Conservation (phyloP, 2,113 vertebrate species). For the Thunnus thynnus region DNA sequence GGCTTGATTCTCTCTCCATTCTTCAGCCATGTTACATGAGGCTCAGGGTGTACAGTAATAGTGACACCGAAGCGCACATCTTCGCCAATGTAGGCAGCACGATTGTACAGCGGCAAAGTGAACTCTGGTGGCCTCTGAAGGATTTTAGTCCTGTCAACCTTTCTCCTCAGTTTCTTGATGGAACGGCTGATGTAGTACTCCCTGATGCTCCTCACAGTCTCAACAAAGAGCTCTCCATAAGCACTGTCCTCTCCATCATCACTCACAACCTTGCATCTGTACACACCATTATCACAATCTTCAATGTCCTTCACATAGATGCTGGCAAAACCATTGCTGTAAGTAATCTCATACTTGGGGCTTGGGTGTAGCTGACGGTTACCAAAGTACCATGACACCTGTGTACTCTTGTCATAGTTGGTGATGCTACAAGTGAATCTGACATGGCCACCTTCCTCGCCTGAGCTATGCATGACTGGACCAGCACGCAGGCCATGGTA, state of each 20-base stretch:
- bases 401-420: constrained; percentile 93
- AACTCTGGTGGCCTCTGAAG: constrained; percentile 96
- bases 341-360: constrained; percentile 96
- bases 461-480: constrained; percentile 89
- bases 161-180: constrained; percentile 91
- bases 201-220: constrained; percentile 92
- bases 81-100: constrained; percentile 93
- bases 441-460: constrained; percentile 93
- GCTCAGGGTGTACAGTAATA: constrained; percentile 97
- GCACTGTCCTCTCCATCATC: constrained; percentile 95
- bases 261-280: constrained; percentile 94
- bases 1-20: constrained; percentile 95
- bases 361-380: constrained; percentile 92
- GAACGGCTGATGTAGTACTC: constrained; percentile 92
- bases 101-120: constrained; percentile 95
- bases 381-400: constrained; percentile 96
- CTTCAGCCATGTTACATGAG: constrained; percentile 95
- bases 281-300: constrained; percentile 93
- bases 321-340: constrained; percentile 92
- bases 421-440: constrained; percentile 92
- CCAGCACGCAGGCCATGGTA: constrained; percentile 90
- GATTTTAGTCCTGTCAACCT: constrained; percentile 91
- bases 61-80: constrained; percentile 97
- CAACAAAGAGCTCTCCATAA: constrained; percentile 96
- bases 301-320: constrained; percentile 97